Base-by-base conservation (phyloP, 2,888 invertebrate species). In the Dendrolimus houi region DNA sequence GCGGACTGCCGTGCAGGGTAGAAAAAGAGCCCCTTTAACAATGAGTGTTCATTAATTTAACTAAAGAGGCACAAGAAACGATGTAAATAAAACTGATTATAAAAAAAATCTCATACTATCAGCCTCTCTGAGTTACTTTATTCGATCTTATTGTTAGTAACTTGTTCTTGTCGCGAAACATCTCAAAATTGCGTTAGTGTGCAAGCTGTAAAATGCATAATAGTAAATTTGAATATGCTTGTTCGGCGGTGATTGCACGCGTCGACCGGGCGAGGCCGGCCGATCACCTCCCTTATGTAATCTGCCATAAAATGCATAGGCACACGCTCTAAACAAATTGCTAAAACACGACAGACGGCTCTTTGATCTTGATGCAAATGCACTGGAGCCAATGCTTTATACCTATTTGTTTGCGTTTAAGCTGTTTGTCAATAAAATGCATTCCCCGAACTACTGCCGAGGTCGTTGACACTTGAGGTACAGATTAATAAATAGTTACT, bases 261-360 rank as follows among this genome's bases (percentile, higher is more conserved):
- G 62, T 66, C 70, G 74, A 70, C 74, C 71, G 74, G 72, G 61
- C 86, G 86, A 87, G 89, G 88, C 79, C 87, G 87, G 87, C 75
- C 87, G 83, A 81, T 87, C 83, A 88, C 87, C 88, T 82, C 70
- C 75, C 80, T 87, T 87, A 87, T 85, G 76, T 77, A 80, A 79
- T 68, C 63, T 59, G 65, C 71, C 71, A 68, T 72, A 71, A 71
- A 71, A 57, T 72, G 67, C 69, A 69, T 61, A 64, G 67, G 64
- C 77, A 79, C 77, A 79, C 73, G 65, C 68, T 76, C 70, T 71
- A 75, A 75, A 74, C 73, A 79, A 79, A 79, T 72, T 71, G 69
- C 65, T 69, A 69, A 70, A 70, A 68, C 73, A 71, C 64, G 71
- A 65, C 64, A 64, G 63, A 68, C 63, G 71, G 74, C 75, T 75